These are phyloP conservation scores for Dromius quadrimaculatus DNA, from an alignment of 2,888 invertebrate species.

Conservation along the genomic window DNA sequence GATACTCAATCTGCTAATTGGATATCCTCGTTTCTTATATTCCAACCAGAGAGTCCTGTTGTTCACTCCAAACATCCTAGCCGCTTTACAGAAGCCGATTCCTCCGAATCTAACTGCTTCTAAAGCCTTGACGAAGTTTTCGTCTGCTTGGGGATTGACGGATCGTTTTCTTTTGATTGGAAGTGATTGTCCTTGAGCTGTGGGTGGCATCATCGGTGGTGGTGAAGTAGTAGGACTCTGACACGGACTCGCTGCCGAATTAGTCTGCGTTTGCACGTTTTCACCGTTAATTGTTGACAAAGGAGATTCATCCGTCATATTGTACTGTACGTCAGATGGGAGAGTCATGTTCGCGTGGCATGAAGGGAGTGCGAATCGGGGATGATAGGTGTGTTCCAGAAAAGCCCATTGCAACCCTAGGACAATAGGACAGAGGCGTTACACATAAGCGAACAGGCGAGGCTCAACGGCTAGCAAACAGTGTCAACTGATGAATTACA, in stretches of 20 bases:
- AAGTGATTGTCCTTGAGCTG: constrained; percentile 46
- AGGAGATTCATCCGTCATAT: constrained; percentile 59
- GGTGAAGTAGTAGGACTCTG: constrained; percentile 64
- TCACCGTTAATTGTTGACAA: constrained; percentile 40
- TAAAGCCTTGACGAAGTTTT: constrained; percentile 84
- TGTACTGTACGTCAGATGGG: constrained; percentile 63
- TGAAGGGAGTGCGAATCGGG: constrained; percentile 77
- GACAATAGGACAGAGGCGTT: constrained; percentile 46
- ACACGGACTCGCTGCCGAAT: constrained; percentile 56
- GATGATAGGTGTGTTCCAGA: constrained; percentile 81
- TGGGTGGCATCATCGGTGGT: constrained; percentile 66
- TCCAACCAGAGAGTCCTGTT: constrained; percentile 88
- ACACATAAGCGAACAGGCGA: constrained; percentile 41
- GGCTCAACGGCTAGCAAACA: constrained; percentile 51
- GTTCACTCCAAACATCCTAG: constrained; percentile 86
- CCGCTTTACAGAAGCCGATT: constrained; percentile 88
- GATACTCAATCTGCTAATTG: constrained; percentile 82
- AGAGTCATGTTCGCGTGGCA: constrained; percentile 70
- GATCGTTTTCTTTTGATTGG: constrained; percentile 77
- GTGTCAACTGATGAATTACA: constrained; percentile 46
- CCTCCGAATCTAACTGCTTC: constrained; percentile 87
- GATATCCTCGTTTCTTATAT: constrained; percentile 87
- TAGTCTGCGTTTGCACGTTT: constrained; percentile 52
- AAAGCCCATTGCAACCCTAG: constrained; percentile 87
- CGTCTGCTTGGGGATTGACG: constrained; percentile 84